A percentile compares a stretch with the other conserved stretches of the same genome.
These are phyloP conservation scores for Arothron firmamentum DNA, from an alignment of 2,113 vertebrate genomes.

Conservation along the genomic window DNA sequence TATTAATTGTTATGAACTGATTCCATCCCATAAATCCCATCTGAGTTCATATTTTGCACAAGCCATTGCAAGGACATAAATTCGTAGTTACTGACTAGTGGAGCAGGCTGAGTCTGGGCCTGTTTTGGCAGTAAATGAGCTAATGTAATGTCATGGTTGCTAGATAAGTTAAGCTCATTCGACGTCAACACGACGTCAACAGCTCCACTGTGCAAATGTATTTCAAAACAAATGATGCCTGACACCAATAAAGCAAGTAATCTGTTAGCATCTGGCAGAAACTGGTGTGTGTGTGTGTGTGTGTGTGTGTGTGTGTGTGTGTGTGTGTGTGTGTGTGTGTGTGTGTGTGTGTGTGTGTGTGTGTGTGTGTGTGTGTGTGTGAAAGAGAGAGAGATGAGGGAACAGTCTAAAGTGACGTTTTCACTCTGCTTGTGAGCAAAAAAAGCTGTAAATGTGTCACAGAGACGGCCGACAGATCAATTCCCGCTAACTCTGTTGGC, in stretches of 20 bases:
- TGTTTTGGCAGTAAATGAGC: constrained; percentile 65
- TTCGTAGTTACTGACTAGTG: constrained; percentile 41
- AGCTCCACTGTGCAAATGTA: constrained; percentile 66
- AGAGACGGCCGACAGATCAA: constrained; percentile 45
- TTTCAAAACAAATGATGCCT: constrained; percentile 61
- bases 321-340: too few relatives aligned
- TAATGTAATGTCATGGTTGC: constrained; percentile 65
- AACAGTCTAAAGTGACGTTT: constrained; percentile 62
- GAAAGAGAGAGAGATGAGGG: constrained; percentile 61
- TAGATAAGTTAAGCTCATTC: constrained; percentile 68
- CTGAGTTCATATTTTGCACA: constrained; percentile 38
- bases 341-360: too few relatives aligned
- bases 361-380: too few relatives aligned
- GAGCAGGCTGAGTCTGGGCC: constrained; percentile 31
- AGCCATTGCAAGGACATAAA: constrained; percentile 46
- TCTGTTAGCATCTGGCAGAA: constrained; percentile 56
- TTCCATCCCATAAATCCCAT: background rate
- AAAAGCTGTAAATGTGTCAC: constrained; percentile 40
- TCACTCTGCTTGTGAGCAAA: constrained; percentile 11
- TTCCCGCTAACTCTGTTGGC: constrained; percentile 37
- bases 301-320: too few relatives aligned
- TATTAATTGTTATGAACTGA: too few relatives aligned
- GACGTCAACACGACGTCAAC: constrained; percentile 45
- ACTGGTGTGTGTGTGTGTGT: constrained; percentile 21
- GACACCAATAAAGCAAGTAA: constrained; percentile 61